Conservation (phyloP, 2,113 vertebrate genomes). For the Oryzias javanicus region DNA sequence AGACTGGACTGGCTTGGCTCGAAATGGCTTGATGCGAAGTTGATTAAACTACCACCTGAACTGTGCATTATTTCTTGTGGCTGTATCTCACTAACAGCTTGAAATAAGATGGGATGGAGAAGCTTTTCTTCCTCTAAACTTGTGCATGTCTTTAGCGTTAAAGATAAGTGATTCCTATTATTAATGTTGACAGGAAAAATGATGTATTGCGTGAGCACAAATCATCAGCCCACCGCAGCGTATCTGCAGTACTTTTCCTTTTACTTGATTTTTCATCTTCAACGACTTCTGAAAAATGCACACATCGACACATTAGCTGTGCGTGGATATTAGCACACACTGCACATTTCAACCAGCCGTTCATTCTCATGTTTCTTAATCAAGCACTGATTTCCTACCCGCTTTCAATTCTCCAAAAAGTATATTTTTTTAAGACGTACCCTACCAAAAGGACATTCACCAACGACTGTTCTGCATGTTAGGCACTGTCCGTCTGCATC, state of each 20-base stretch:
- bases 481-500: conserved; percentile 24
- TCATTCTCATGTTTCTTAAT: conserved; percentile 48
- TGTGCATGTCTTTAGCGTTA: conserved; percentile 5
- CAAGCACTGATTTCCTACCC: conserved; percentile 15
- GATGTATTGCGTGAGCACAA: conserved; percentile 35
- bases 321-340: conserved; percentile 57
- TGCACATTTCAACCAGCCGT: conserved; percentile 45
- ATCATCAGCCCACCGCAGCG: conserved; percentile 35
- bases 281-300: conserved; percentile 36
- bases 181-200: conserved; percentile 21
- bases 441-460: conserved; percentile 11
- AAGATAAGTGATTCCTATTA: conserved; percentile 31
- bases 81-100: conserved; percentile 27
- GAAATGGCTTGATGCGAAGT: conserved; percentile 17
- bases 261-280: conserved; percentile 13
- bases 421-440: conserved; percentile 9
- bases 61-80: too few species aligned
- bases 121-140: conserved; percentile 15
- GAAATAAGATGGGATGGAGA: conserved; percentile 34
- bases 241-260: conserved; percentile 24
- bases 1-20: conserved; percentile 63
- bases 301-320: conserved; percentile 28
- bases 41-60: conserved; percentile 18
- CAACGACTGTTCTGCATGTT: conserved; percentile 23
- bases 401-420: conserved; percentile 17